These are phyloP conservation scores for Mobula hypostoma DNA, from an alignment of 2,113 vertebrate genomes.

Conservation along the genomic window DNA sequence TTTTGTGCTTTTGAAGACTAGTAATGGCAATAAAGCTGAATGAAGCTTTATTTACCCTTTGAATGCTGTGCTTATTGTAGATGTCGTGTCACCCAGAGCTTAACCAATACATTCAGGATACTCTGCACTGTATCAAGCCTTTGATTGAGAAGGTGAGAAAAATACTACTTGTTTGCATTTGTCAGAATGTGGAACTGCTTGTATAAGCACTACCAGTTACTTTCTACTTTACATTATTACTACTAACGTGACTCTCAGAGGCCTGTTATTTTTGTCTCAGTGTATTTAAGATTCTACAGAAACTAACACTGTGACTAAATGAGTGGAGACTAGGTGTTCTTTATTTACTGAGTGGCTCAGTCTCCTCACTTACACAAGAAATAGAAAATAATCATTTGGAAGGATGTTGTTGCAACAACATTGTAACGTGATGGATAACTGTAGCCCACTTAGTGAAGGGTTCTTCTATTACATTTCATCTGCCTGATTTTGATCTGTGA, in stretches of 20 bases:
- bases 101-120: constrained; percentile 95
- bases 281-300: neutral
- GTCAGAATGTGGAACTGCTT: neutral
- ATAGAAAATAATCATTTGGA: neutral
- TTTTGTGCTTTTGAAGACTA: neutral
- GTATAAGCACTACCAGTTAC: neutral
- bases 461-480: neutral
- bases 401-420: neutral
- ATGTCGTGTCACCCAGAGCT: constrained; percentile 97
- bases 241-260: too few relatives aligned
- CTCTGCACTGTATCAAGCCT: constrained; percentile 87
- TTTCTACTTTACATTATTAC: neutral
- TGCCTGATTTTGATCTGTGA: too few relatives aligned
- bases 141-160: constrained; percentile 86
- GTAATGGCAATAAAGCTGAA: neutral
- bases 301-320: neutral
- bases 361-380: neutral
- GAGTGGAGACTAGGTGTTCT: neutral
- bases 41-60: neutral
- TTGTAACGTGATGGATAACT: neutral
- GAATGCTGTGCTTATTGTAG: constrained; percentile 52
- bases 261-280: neutral
- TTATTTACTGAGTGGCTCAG: neutral
- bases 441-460: neutral
- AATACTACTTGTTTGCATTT: neutral